These are phyloP conservation scores for Sylvicola fuscatus DNA, from an alignment of 2,888 invertebrate species.

Conservation along the genomic window DNA sequence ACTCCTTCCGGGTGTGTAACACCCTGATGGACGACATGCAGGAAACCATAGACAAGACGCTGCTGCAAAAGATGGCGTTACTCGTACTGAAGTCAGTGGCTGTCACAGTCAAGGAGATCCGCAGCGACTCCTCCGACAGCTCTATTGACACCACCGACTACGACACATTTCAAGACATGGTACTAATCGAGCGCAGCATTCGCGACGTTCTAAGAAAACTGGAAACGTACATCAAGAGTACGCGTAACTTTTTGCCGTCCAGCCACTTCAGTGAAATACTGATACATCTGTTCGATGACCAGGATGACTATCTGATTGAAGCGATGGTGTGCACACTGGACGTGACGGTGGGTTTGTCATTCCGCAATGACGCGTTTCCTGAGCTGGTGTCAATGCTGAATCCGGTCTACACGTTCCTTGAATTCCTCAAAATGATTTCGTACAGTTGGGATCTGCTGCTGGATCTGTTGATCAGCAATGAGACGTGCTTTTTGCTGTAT, in stretches of 20 bases:
- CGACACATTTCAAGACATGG: conserved; percentile 76
- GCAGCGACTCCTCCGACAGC: conserved; percentile 64
- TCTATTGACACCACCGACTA: conserved; percentile 69
- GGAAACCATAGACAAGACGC: conserved; percentile 42
- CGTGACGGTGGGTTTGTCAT: conserved; percentile 67
- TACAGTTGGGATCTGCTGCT: conserved; percentile 61
- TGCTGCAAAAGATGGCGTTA: conserved; percentile 71
- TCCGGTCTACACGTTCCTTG: conserved; percentile 70
- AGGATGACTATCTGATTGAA: conserved; percentile 79
- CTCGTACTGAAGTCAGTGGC: conserved; percentile 74
- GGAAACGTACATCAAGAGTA: conserved; percentile 60
- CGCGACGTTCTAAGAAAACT: conserved; percentile 63
- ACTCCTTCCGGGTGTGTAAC: conserved; percentile 7
- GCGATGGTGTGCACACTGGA: conserved; percentile 83
- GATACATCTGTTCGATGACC: conserved; percentile 72
- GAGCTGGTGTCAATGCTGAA: conserved; percentile 65
- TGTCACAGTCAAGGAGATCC: conserved; percentile 73
- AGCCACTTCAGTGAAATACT: conserved; percentile 74
- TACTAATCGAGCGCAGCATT: conserved; percentile 67
- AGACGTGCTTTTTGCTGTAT: conserved; percentile 75
- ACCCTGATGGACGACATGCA: background rate
- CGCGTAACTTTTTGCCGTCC: conserved; percentile 70
- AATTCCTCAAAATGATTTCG: conserved; percentile 65
- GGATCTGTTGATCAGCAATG: conserved; percentile 73
- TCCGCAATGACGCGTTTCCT: conserved; percentile 58